A percentile compares a stretch with the other conserved stretches of the same genome.
These are phyloP conservation scores for Symphodus melops DNA, from an alignment of 2,113 vertebrate species.

Conservation along the genomic window DNA sequence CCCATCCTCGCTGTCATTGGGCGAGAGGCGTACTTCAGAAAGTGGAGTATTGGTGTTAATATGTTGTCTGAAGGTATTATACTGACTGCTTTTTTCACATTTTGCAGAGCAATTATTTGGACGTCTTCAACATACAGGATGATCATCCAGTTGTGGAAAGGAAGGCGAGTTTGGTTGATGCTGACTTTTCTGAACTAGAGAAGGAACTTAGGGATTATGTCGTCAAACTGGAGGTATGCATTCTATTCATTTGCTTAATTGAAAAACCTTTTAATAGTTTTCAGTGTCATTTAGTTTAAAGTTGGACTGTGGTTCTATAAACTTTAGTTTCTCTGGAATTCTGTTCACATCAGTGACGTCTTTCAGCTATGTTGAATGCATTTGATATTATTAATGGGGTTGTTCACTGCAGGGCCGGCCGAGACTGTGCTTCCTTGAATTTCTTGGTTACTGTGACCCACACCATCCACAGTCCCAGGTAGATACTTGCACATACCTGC, in stretches of 20 bases:
- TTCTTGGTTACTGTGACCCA: constrained; percentile 68
- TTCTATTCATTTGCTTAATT: background rate
- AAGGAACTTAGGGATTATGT: constrained; percentile 70
- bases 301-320: background rate
- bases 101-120: constrained; percentile 57
- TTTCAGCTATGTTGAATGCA: background rate
- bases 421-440: constrained; percentile 75
- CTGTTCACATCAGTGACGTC: constrained; percentile 4
- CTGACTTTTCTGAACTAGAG: constrained; percentile 67
- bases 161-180: constrained; percentile 25
- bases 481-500: constrained; percentile 41
- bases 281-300: no score
- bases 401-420: constrained; percentile 64
- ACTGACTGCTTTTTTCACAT: background rate
- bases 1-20: no score
- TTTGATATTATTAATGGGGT: constrained; percentile 21
- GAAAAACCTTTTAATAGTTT: background rate
- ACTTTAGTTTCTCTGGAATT: no score
- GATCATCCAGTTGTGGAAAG: constrained; percentile 6
- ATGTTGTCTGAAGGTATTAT: background rate
- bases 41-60: no score
- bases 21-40: no score
- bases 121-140: constrained; percentile 41
- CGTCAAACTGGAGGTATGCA: constrained; percentile 65
- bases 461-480: constrained; percentile 72